phyloP scores from a whole-genome alignment of 30 jellyfish, hydroid and myxozoan genomes.

The Aurelia aurita region DNA sequence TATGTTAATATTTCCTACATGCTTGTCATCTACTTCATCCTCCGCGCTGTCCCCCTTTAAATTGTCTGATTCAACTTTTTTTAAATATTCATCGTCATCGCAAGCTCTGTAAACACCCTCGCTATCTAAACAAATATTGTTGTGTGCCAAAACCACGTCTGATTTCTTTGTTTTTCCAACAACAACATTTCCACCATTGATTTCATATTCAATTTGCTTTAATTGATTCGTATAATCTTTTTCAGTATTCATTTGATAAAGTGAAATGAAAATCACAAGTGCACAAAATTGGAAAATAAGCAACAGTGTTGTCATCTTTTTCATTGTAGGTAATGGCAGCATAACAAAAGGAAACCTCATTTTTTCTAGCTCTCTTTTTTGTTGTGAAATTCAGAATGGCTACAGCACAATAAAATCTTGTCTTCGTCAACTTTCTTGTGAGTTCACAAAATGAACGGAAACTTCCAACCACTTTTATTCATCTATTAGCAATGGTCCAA shows the following conservation, averaged over 20 bases:
- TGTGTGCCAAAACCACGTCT: background rate
- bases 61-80: background rate
- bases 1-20: background rate
- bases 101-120: constrained; percentile 51
- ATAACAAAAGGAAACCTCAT: background rate
- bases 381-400: too few species aligned
- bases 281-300: constrained; percentile 14
- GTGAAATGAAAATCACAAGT: constrained; percentile 3
- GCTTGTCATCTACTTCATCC: background rate
- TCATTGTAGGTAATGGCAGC: constrained; percentile 5
- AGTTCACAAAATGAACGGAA: too few species aligned
- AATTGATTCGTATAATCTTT: background rate
- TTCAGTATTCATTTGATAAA: background rate
- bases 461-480: too few species aligned
- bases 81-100: constrained; percentile 25
- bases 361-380: too few species aligned
- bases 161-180: background rate
- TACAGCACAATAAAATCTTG: too few species aligned
- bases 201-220: constrained; percentile 10
- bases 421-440: too few species aligned
- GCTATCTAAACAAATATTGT: constrained; percentile 47
- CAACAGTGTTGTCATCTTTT: constrained; percentile 10
- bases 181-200: constrained; percentile 7
- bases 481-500: too few species aligned
- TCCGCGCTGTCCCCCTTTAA: background rate